A percentile compares a stretch with the other conserved stretches of the same genome.
Conservation (phyloP, 2,797 vertebrate genomes). For the Spinibarbus caldwelli region DNA sequence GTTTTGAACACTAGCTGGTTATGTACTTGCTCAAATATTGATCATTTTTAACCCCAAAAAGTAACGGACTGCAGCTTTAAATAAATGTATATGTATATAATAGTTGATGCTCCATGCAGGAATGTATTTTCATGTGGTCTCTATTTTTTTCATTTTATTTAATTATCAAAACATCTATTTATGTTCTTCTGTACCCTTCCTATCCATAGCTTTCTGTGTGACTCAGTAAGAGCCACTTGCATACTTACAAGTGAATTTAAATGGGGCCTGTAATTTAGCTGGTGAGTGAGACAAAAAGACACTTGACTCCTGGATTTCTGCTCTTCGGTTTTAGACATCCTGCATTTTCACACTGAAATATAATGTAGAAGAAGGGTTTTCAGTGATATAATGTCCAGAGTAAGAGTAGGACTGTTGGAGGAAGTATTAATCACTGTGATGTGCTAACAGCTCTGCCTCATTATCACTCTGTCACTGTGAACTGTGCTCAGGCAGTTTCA, state of each 20-base stretch:
- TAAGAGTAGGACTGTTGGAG: not conserved
- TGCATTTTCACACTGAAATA: conserved; percentile 7
- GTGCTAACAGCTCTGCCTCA: conserved; percentile 47
- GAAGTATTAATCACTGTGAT: conserved; percentile 30
- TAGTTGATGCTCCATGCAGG: not conserved
- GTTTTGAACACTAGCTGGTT: too few species aligned
- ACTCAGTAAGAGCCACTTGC: conserved; percentile 3
- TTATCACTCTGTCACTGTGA: conserved; percentile 48
- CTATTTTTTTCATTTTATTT: not conserved
- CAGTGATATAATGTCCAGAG: not conserved
- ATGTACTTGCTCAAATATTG: too few species aligned
- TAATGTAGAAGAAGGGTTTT: not conserved
- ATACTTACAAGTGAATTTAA: conserved; percentile 1
- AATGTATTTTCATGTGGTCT: not conserved
- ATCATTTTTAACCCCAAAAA: too few species aligned
- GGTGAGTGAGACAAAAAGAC: conserved; percentile 38
- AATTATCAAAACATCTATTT: not conserved
- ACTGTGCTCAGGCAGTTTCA: conserved; percentile 11
- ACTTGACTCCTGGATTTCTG: conserved; percentile 40
- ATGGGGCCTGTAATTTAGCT: conserved; percentile 12
- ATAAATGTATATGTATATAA: too few species aligned
- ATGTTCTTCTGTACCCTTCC: not conserved
- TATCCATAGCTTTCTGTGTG: not conserved
- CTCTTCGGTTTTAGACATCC: conserved; percentile 17
- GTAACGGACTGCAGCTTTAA: too few species aligned